Percentiles rank a stretch among this genome's conserved stretches.
Evolutionary conservation across 30 jellyfish, hydroid and myxozoan species (phyloP).

Genomic region (Hydractinia echinata): DNA sequence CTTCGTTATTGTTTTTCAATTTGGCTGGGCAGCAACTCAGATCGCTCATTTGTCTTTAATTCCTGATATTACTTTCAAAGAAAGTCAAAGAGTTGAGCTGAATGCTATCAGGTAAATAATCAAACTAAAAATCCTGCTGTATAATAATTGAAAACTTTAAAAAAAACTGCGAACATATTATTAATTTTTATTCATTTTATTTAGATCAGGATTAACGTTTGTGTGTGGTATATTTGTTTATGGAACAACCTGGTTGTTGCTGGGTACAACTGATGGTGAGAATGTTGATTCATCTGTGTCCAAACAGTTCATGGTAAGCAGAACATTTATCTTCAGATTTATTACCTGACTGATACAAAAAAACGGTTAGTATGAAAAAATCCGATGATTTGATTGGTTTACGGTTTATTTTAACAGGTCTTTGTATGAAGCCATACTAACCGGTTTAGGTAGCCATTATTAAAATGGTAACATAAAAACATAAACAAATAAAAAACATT

Average conservation of each 20-base stretch:
- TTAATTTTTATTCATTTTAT: no score
- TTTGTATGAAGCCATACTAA: no score
- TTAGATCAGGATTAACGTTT: conserved; percentile 75
- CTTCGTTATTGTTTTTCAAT: conserved; percentile 87
- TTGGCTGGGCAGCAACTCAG: conserved; percentile 95
- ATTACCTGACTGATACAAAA: no score
- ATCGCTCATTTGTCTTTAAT: conserved; percentile 81
- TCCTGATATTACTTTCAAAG: conserved; percentile 72
- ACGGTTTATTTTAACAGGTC: no score
- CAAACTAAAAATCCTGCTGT: no score
- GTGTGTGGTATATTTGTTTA: conserved; percentile 81
- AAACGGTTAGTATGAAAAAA: no score
- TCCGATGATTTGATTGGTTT: no score
- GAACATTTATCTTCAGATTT: not conserved
- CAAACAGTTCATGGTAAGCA: conserved; percentile 67
- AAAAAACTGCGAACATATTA: no score
- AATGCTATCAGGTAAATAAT: conserved; percentile 76
- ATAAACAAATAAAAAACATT: no score
- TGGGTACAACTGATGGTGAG: conserved; percentile 67
- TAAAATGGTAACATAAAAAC: no score
- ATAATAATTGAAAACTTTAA: no score
- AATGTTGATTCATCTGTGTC: conserved; percentile 57
- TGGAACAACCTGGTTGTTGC: conserved; percentile 81
- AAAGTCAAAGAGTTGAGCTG: conserved; percentile 71
- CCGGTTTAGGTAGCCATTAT: no score